Evolutionary conservation across 2,888 invertebrate genomes (phyloP).

Genomic region (Agrotis exclamationis): DNA sequence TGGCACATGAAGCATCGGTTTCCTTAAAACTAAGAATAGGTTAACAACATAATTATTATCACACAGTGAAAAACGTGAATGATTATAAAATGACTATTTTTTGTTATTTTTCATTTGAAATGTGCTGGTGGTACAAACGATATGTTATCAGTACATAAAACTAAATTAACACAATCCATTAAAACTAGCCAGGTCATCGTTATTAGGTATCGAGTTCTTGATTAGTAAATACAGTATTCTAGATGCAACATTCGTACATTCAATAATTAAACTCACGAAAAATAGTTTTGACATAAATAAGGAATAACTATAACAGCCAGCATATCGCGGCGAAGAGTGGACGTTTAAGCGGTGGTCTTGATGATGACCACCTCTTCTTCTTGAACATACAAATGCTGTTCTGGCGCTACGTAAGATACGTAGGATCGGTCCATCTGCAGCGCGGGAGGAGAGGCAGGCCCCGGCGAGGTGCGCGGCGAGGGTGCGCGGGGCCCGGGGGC

Average conservation of each 20-base stretch:
- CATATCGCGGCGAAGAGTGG: constrained; percentile 30
- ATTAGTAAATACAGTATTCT: constrained; percentile 54
- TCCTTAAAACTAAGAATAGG: constrained; percentile 71
- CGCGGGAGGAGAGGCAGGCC: constrained; percentile 80
- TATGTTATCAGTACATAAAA: constrained; percentile 56
- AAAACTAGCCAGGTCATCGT: constrained; percentile 83
- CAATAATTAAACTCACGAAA: constrained; percentile 64
- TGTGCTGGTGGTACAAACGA: constrained; percentile 79
- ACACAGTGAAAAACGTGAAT: constrained; percentile 76
- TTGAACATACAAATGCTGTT: constrained; percentile 83
- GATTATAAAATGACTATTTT: constrained; percentile 76
- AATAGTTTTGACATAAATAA: constrained; percentile 60
- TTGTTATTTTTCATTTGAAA: constrained; percentile 76
- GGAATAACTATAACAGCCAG: constrained; percentile 45
- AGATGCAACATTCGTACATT: constrained; percentile 67
- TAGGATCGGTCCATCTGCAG: constrained; percentile 83
- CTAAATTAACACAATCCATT: constrained; percentile 75
- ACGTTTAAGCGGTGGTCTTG: constrained; percentile 77
- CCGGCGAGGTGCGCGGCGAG: constrained; percentile 82
- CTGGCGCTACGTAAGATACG: constrained; percentile 81
- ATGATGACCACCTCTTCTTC: constrained; percentile 86
- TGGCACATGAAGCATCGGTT: constrained; percentile 89
- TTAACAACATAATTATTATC: constrained; percentile 63
- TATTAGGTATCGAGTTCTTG: constrained; percentile 60
- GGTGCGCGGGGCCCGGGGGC: constrained; percentile 85